Base-by-base conservation (phyloP, 30 jellyfish, hydroid and myxozoan genomes). In the Rhopilema esculentum region DNA sequence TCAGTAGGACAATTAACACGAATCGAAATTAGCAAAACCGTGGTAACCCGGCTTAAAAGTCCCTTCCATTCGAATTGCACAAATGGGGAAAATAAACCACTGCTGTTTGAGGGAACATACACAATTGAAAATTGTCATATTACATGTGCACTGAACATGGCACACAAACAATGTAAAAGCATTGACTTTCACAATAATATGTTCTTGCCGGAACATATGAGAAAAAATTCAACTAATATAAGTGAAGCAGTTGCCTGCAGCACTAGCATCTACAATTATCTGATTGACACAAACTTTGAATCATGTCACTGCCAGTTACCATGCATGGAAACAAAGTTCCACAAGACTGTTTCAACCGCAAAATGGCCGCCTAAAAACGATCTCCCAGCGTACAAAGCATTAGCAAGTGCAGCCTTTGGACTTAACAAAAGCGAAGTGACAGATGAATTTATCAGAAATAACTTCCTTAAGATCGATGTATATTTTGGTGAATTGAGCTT, bases 21-120 rank as follows among this genome's bases (percentile, higher is more conserved):
- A 28, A 72, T 84, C 1, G 82, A 72, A n/a, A 57, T 84, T 9
- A 64, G 23, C 62, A 71, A 57, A 48, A 53, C 77, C 23, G 93
- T 25, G 33, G 72, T 63, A 17, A 4, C 18, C 16, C 74, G 93
- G 24, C 57, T 27, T 79, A 49, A 66, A 27, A 8, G 68, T 61
- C 93, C 93, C 16, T 83, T 48, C 71, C 67, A 75, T 19, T 85
- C 94, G 8, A 76, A 85, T 23, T 85, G 94, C 83, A 85, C 75
- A 6, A 7, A 29, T 74, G 88, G 88, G 12, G 62, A 73, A 48
- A 66, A 32, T 9, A 20, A 20, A 1, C 20, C 49, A 0, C 30
- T 74, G 79, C 8, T 73, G 69, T 73, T 20, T 48, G 84, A 87
- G 50, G 94, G 94, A 4, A 28, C 62, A 21, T 85, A 85, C 50